Conservation (phyloP, 2,888 invertebrate species). For the Pristionchus entomophagus region DNA sequence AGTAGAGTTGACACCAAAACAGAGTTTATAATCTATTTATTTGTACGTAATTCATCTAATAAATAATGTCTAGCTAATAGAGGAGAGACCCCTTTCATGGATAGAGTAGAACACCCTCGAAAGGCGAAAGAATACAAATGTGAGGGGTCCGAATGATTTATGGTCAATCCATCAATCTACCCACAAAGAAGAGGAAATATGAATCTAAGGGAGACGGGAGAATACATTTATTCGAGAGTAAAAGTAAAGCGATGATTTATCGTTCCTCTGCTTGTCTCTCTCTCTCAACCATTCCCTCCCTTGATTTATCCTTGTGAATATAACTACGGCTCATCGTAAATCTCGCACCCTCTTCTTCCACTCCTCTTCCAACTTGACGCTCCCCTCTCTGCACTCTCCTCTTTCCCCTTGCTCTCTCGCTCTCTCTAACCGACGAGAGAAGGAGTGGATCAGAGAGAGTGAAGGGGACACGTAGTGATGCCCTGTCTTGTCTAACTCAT, state of each 20-base stretch:
- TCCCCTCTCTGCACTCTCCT: neutral
- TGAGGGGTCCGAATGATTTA: constrained; percentile 11
- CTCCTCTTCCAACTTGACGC: constrained; percentile 16
- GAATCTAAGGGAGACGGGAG: constrained; percentile 32
- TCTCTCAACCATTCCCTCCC: constrained; percentile 22
- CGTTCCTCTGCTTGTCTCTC: neutral
- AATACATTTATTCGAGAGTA: constrained; percentile 40
- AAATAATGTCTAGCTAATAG: constrained; percentile 1
- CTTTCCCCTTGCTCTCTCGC: neutral
- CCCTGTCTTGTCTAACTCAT: neutral
- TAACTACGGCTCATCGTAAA: constrained; percentile 43
- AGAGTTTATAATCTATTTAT: constrained; percentile 37
- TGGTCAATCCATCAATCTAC: constrained; percentile 38
- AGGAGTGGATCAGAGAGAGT: neutral
- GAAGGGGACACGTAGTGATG: neutral
- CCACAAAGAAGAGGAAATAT: constrained; percentile 36
- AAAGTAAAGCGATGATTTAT: constrained; percentile 26
- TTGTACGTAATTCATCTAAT: constrained; percentile 15
- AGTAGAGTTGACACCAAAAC: constrained; percentile 42
- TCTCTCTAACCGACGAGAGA: constrained; percentile 28
- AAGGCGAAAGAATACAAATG: constrained; percentile 37
- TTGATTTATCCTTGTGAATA: constrained; percentile 49
- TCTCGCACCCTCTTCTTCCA: constrained; percentile 24
- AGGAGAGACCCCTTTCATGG: constrained; percentile 5
- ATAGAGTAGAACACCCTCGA: constrained; percentile 10